Evolutionary conservation across 1,140 invertebrate species (phyloP).

Genomic region (Zaprionus vittiger): DNA sequence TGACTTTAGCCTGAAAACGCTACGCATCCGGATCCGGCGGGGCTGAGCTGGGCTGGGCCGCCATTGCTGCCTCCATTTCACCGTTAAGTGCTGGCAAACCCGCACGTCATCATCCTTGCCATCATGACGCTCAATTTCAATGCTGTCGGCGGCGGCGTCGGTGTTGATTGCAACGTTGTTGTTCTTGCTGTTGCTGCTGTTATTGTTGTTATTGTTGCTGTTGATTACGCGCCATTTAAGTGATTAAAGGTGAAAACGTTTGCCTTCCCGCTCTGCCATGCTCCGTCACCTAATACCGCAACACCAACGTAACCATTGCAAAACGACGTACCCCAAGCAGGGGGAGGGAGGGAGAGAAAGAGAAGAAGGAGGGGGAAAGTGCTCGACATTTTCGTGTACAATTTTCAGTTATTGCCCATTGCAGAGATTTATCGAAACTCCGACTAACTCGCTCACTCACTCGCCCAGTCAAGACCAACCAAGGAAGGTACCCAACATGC

Average conservation of each 20-base stretch:
- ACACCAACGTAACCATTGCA: background rate
- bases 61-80: slow-evolving; percentile 32
- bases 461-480: background rate
- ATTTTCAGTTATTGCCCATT: slow-evolving; percentile 45
- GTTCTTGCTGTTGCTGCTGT: slow-evolving; percentile 28
- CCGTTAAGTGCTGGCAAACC: slow-evolving; percentile 67
- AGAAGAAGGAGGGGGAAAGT: background rate
- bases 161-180: slow-evolving; percentile 70
- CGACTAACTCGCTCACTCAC: background rate
- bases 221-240: slow-evolving; percentile 78
- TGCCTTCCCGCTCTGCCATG: slow-evolving; percentile 5
- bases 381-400: slow-evolving; percentile 36
- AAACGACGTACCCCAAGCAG: background rate
- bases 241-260: slow-evolving; percentile 79
- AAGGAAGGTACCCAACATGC: slow-evolving; percentile 3
- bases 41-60: background rate
- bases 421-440: slow-evolving; percentile 48
- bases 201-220: slow-evolving; percentile 52
- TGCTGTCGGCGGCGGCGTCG: slow-evolving; percentile 52
- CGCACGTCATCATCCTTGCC: slow-evolving; percentile 59
- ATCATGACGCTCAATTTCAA: slow-evolving; percentile 70
- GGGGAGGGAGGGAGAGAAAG: background rate
- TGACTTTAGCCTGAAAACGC: slow-evolving; percentile 49
- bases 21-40: slow-evolving; percentile 27
- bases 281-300: slow-evolving; percentile 12